phyloP scores from a whole-genome alignment of 2,113 vertebrate species.

The Glareola pratincola region DNA sequence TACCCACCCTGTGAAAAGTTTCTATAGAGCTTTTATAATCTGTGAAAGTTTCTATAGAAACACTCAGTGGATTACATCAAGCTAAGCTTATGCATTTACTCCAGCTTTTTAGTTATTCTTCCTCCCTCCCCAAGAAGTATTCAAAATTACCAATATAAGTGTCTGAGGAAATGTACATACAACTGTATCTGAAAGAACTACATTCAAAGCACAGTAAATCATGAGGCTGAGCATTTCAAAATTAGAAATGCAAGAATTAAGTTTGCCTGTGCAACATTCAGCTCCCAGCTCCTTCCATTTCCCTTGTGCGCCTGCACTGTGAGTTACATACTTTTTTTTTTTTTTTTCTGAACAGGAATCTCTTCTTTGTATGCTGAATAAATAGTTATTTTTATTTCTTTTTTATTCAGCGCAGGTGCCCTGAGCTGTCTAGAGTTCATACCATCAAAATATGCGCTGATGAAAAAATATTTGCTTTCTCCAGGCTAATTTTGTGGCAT shows the following conservation, averaged over 20 bases:
- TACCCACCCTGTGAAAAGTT: no score
- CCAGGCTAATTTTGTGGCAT: not conserved
- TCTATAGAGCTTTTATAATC: no score
- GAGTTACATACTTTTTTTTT: no score
- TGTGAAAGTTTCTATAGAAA: not conserved
- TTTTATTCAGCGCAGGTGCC: not conserved
- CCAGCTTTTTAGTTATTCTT: not conserved
- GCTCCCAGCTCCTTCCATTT: not conserved
- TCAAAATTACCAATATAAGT: not conserved
- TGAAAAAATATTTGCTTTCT: not conserved
- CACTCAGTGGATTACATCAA: not conserved
- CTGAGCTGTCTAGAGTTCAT: not conserved
- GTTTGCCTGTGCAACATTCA: not conserved
- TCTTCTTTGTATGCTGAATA: not conserved
- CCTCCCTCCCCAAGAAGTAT: not conserved
- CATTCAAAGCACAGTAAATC: not conserved
- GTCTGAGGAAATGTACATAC: not conserved
- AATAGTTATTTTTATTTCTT: not conserved
- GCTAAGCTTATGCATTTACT: not conserved
- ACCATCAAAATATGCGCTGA: not conserved
- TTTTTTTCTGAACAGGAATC: not conserved
- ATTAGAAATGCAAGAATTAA: not conserved
- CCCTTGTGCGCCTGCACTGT: not conserved
- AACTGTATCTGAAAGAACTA: not conserved
- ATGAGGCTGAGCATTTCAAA: not conserved